Evolutionary conservation across 2,113 vertebrate species (phyloP).

Genomic region (Glaucomys volans): DNA sequence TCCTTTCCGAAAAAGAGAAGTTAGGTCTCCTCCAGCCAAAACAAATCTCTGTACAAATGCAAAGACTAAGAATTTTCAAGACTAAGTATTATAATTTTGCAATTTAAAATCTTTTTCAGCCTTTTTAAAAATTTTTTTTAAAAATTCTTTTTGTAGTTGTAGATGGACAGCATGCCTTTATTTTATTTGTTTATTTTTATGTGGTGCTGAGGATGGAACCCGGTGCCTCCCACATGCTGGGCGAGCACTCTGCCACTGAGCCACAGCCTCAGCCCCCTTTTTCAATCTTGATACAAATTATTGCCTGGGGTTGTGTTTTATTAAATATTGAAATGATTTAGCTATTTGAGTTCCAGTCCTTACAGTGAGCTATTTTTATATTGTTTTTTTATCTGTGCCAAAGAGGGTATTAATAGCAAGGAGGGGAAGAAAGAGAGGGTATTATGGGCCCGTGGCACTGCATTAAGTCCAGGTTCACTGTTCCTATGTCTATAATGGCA

Average conservation of each 20-base stretch:
- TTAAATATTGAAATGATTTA: conserved; percentile 37
- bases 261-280: background rate
- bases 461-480: background rate
- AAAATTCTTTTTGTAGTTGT: no score
- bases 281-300: conserved; percentile 51
- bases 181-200: no score
- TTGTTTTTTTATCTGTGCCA: conserved; percentile 51
- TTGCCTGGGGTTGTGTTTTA: background rate
- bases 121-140: no score
- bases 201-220: no score
- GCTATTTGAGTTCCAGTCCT: conserved; percentile 12
- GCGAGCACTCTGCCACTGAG: no score
- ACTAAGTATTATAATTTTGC: background rate
- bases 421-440: background rate
- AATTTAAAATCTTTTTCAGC: conserved; percentile 40
- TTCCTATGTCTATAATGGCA: background rate
- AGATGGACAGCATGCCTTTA: no score
- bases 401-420: conserved; percentile 20
- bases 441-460: background rate
- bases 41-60: background rate
- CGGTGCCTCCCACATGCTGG: no score
- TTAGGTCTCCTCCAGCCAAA: background rate
- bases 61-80: conserved; percentile 12
- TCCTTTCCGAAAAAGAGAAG: background rate
- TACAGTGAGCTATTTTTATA: conserved; percentile 41